Evolutionary conservation across 1,140 invertebrate species (phyloP), one percentile per base, ranked within the genome.

Genomic region (Pachyrhynchus sulphureomaculatus): DNA sequence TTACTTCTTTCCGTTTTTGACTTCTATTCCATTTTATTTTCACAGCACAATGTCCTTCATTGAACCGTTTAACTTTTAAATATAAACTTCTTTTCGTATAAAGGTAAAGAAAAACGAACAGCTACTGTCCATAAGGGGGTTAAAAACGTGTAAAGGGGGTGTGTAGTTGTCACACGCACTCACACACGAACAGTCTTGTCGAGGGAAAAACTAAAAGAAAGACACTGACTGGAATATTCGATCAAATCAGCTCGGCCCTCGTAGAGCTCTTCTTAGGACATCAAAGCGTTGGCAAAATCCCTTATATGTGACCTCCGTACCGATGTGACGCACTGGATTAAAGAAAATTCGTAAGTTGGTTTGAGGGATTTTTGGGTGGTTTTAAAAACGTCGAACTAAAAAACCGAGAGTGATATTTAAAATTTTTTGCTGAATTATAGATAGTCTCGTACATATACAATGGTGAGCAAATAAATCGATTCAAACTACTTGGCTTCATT

Each of bases 181-280:
- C 60, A 70, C 70, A 71, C 70, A 71, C 70, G 68, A 71, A 62
- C 67, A 65, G 64, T 62, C 68, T 71, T 70, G 58, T 65, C 44
- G 55, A 49, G 34, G n/a, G 37, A 60, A 57, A 66, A 68, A 71
- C 66, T 69, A 68, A 71, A 71, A 66, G 66, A 71, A 71, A 68
- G 70, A 71, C 64, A 70, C 65, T 71, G 70, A 71, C 70, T 71
- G 56, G 70, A 71, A 71, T 71, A 71, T 71, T 71, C 68, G 68
- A 71, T 71, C 61, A 71, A 71, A 71, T 71, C 70, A 71, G 66
- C 70, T 70, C 61, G 67, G 58, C 62, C 62, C 55, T 59, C 49
- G 65, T 64, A 64, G 63, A 59, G 56, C 62, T 59, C 54, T 54
- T 58, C 64, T 67, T 66, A 62, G 64, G 64, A 68, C 68, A 71